Conservation (phyloP, 2,797 vertebrate species). For the Lemur catta region DNA sequence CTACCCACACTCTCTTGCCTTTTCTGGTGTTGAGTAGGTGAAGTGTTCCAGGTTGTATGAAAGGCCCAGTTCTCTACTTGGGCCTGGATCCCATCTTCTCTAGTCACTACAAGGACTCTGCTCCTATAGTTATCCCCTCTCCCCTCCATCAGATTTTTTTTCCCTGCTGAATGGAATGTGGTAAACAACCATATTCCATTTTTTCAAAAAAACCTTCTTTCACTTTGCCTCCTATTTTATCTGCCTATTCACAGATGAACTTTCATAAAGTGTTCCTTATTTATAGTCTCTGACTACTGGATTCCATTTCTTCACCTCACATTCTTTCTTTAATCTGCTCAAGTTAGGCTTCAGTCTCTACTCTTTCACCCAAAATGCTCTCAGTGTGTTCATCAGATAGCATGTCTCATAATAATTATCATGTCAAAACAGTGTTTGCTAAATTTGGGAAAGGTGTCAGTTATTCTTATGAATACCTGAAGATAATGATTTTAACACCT, state of each 20-base stretch:
- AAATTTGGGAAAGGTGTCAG: background rate
- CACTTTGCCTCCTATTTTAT: background rate
- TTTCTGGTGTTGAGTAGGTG: background rate
- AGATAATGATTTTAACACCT: constrained; percentile 3
- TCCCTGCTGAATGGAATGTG: background rate
- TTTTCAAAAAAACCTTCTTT: background rate
- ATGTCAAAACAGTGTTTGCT: constrained; percentile 23
- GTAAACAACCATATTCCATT: background rate
- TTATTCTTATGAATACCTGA: background rate
- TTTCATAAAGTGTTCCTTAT: background rate
- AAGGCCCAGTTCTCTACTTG: background rate
- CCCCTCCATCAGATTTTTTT: background rate
- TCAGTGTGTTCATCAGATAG: background rate
- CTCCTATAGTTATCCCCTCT: background rate
- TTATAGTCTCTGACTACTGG: background rate
- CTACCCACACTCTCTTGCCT: background rate
- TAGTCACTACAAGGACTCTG: background rate
- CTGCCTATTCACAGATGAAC: background rate
- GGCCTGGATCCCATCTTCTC: background rate
- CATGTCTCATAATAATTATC: background rate
- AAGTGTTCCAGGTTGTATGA: background rate
- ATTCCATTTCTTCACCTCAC: background rate
- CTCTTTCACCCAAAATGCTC: background rate
- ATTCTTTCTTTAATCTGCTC: background rate
- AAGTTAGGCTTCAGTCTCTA: background rate